Conservation (phyloP, 2,888 invertebrate genomes). For the Heliconius hortense region DNA sequence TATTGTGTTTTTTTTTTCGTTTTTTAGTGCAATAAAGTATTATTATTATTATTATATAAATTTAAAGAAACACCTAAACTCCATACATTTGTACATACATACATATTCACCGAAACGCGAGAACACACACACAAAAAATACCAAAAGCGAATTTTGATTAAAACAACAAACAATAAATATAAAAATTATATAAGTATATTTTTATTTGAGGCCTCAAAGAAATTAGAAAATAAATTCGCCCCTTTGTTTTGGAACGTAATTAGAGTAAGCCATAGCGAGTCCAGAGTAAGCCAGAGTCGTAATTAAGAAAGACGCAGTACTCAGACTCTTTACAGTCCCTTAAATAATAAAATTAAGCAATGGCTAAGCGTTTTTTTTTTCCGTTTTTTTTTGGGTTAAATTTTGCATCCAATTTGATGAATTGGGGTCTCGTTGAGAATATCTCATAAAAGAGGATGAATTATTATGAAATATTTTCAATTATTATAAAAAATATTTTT, state of each 20-base stretch:
- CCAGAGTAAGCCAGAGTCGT: constrained; percentile 60
- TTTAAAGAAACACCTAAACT: too few species aligned
- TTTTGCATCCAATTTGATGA: constrained; percentile 42
- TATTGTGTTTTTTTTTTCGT: too few species aligned
- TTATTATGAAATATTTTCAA: background rate
- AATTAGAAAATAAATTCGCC: constrained; percentile 74
- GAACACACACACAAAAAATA: background rate
- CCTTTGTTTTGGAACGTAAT: constrained; percentile 75
- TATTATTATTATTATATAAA: too few species aligned
- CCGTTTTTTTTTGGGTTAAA: constrained; percentile 28
- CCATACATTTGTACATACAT: too few species aligned
- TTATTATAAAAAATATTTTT: background rate
- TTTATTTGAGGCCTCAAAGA: constrained; percentile 66
- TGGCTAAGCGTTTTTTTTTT: constrained; percentile 50
- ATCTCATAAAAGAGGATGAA: background rate
- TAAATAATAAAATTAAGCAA: constrained; percentile 68
- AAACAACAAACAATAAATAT: constrained; percentile 51
- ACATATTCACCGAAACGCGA: too few species aligned
- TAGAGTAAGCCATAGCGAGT: constrained; percentile 67
- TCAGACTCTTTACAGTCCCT: constrained; percentile 62
- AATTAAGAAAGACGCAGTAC: constrained; percentile 74
- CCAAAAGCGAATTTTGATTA: constrained; percentile 49
- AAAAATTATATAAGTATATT: constrained; percentile 51
- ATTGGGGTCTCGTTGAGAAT: constrained; percentile 31
- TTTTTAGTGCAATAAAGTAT: too few species aligned